A percentile compares a stretch with the other conserved stretches of the same genome.
Evolutionary conservation across 1,140 invertebrate species (phyloP).

Genomic region (Cyclina sinensis): DNA sequence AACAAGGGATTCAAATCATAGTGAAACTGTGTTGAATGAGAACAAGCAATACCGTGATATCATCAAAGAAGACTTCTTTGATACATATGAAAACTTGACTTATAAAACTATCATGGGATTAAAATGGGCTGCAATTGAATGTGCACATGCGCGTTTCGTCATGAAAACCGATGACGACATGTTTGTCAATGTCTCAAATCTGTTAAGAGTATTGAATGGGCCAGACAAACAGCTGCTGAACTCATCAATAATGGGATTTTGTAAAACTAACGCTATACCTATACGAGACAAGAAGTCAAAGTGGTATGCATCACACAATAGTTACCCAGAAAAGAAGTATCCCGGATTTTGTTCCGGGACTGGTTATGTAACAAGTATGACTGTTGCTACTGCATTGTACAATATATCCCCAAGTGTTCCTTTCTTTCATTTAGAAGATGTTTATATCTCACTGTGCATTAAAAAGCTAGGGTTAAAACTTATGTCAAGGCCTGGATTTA

Average conservation of each 20-base stretch:
- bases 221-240: background rate
- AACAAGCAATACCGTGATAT: constrained; percentile 90
- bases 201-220: constrained; percentile 57
- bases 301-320: constrained; percentile 83
- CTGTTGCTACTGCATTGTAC: constrained; percentile 81
- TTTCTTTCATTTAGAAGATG: constrained; percentile 86
- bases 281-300: constrained; percentile 84
- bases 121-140: constrained; percentile 92
- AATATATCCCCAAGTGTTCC: constrained; percentile 78
- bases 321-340: constrained; percentile 83
- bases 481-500: constrained; percentile 52
- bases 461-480: constrained; percentile 64
- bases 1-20: background rate
- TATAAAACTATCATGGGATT: constrained; percentile 95
- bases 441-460: constrained; percentile 83
- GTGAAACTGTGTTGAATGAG: constrained; percentile 87
- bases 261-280: constrained; percentile 56
- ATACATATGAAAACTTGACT: constrained; percentile 94
- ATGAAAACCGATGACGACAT: constrained; percentile 88
- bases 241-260: constrained; percentile 58
- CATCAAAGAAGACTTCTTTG: constrained; percentile 93
- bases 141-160: constrained; percentile 87
- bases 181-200: constrained; percentile 84
- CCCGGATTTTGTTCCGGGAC: constrained; percentile 87
- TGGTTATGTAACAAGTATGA: constrained; percentile 84